Evolutionary conservation across 2,797 vertebrate genomes (phyloP).

Genomic region (Podarcis siculus): DNA sequence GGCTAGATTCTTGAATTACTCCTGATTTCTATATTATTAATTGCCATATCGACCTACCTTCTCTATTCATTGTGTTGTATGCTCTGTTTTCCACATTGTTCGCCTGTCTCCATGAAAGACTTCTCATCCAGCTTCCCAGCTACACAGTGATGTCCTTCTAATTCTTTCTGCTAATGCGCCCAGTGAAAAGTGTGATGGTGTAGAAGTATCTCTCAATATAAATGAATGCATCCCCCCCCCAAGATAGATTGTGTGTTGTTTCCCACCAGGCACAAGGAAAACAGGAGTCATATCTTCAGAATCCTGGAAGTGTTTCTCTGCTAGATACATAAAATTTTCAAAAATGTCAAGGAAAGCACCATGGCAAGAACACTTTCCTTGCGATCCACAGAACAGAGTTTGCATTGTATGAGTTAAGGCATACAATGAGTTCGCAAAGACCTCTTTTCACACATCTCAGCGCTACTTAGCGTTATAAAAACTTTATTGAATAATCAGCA

Average conservation of each 20-base stretch:
- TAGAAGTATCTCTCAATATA: conserved; percentile 48
- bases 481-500: conserved; percentile 58
- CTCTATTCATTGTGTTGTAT: not conserved
- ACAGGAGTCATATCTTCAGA: conserved; percentile 61
- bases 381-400: conserved; percentile 63
- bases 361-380: conserved; percentile 66
- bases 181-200: conserved; percentile 52
- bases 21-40: not conserved
- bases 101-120: not conserved
- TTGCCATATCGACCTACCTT: not conserved
- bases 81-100: not conserved
- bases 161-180: conserved; percentile 13
- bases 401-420: conserved; percentile 58
- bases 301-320: conserved; percentile 63
- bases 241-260: conserved; percentile 53
- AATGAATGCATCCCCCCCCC: conserved; percentile 49
- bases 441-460: conserved; percentile 63
- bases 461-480: conserved; percentile 65
- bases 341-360: conserved; percentile 51
- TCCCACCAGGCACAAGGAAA: conserved; percentile 57
- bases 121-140: conserved; percentile 32
- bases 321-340: conserved; percentile 58
- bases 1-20: not conserved
- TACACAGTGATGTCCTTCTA: conserved; percentile 14
- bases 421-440: conserved; percentile 64